These are phyloP conservation scores for Synergus itoensis DNA, from an alignment of 2,888 invertebrate genomes.

Conservation along the genomic window DNA sequence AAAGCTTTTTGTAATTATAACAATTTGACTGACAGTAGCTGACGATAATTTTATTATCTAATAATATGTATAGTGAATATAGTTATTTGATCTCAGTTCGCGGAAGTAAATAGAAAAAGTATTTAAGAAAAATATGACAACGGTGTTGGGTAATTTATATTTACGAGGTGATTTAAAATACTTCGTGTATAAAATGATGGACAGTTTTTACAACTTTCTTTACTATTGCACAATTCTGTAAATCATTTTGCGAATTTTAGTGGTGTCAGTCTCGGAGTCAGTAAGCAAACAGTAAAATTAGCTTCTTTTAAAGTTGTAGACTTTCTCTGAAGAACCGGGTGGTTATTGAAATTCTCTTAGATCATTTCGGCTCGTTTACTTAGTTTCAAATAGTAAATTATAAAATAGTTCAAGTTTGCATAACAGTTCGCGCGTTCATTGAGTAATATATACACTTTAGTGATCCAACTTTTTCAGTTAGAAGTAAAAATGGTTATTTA, in stretches of 20 bases:
- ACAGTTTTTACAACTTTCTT: background rate
- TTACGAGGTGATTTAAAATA: too few relatives aligned
- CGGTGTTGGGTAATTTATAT: background rate
- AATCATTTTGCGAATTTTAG: background rate
- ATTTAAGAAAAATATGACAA: background rate
- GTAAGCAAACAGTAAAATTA: constrained; percentile 11
- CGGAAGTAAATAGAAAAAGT: background rate
- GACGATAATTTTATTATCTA: background rate
- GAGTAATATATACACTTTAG: constrained; percentile 11
- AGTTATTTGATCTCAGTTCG: background rate
- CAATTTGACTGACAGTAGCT: constrained; percentile 12
- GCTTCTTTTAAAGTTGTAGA: background rate
- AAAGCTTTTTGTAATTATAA: constrained; percentile 30
- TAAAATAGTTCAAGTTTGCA: constrained; percentile 14
- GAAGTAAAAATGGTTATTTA: background rate
- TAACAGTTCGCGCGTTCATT: constrained; percentile 9
- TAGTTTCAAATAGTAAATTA: constrained; percentile 8
- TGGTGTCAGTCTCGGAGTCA: background rate
- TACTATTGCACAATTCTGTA: background rate
- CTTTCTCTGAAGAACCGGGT: constrained; percentile 3
- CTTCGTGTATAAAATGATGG: background rate
- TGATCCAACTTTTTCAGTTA: background rate
- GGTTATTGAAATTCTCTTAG: constrained; percentile 5
- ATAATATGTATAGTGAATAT: background rate
- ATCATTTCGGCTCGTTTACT: constrained; percentile 24